phyloP scores from a whole-genome alignment of 2,797 vertebrate species.

The Macroramphosus scolopax region DNA sequence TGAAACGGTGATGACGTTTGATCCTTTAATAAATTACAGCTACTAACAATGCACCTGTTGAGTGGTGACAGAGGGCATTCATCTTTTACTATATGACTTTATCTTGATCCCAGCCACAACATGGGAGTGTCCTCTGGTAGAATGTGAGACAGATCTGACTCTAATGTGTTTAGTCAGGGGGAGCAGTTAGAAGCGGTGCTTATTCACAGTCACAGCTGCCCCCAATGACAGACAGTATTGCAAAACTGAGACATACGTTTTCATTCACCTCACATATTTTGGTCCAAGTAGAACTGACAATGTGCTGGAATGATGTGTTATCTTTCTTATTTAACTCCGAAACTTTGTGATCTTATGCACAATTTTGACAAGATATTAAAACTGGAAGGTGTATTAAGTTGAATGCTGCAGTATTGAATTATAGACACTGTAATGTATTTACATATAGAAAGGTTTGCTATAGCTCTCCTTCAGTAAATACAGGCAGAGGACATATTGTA shows the following conservation, averaged over 20 bases:
- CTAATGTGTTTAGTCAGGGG: constrained; percentile 23
- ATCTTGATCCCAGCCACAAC: neutral
- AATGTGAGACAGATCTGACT: constrained; percentile 3
- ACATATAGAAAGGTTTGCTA: neutral
- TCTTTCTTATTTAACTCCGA: too few species aligned
- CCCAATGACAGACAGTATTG: constrained; percentile 1
- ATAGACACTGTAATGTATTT: neutral
- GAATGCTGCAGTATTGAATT: neutral
- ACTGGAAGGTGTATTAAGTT: too few species aligned
- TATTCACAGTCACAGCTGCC: constrained; percentile 22
- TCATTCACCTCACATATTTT: neutral
- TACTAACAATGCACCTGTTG: constrained; percentile 9
- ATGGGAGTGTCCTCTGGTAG: constrained; percentile 25
- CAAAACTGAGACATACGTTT: constrained; percentile 16
- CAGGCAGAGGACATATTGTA: neutral
- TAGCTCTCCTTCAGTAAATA: constrained; percentile 11
- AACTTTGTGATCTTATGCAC: constrained; percentile 1
- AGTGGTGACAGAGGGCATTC: constrained; percentile 9
- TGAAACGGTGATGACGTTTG: too few species aligned
- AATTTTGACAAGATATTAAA: neutral
- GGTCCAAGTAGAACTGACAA: neutral
- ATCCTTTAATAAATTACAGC: neutral
- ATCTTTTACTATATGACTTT: constrained; percentile 1
- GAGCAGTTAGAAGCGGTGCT: constrained; percentile 24
- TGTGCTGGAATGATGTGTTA: neutral